These are phyloP conservation scores for Halichoerus grypus DNA, from an alignment of 2,113 vertebrate genomes.

Conservation along the genomic window DNA sequence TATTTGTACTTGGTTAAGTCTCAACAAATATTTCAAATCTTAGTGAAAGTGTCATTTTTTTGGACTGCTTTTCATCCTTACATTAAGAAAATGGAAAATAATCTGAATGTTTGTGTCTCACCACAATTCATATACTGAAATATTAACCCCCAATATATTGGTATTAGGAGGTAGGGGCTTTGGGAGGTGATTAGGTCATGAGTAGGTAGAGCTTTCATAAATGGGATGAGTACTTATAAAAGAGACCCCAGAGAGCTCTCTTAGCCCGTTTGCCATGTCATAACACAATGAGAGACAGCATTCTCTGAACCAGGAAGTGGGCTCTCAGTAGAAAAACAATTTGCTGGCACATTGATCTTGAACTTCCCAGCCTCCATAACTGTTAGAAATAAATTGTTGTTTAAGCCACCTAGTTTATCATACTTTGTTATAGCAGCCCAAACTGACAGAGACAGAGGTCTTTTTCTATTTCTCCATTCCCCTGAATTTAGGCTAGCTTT, in stretches of 20 bases:
- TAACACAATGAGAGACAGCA: background rate
- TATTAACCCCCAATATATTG: background rate
- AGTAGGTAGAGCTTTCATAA: background rate
- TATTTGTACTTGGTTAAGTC: background rate
- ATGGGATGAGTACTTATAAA: background rate
- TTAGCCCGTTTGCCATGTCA: background rate
- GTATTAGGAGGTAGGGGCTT: background rate
- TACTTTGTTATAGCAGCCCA: background rate
- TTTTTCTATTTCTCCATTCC: background rate
- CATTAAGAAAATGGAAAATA: slow-evolving; percentile 47
- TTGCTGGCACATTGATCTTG: background rate
- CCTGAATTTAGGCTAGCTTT: background rate
- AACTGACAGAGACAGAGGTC: background rate
- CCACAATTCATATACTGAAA: slow-evolving; percentile 24
- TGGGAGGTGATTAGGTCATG: background rate
- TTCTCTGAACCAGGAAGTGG: background rate
- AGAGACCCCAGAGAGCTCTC: background rate
- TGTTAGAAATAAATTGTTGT: background rate
- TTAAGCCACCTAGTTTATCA: background rate
- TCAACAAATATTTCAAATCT: slow-evolving; percentile 1
- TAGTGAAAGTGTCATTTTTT: background rate
- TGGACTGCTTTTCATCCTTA: background rate
- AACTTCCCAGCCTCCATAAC: background rate
- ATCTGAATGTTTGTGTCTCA: background rate
- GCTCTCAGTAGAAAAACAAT: background rate